phyloP scores from a whole-genome alignment of 2,797 vertebrate genomes.

The Gymnothorax reevesii region DNA sequence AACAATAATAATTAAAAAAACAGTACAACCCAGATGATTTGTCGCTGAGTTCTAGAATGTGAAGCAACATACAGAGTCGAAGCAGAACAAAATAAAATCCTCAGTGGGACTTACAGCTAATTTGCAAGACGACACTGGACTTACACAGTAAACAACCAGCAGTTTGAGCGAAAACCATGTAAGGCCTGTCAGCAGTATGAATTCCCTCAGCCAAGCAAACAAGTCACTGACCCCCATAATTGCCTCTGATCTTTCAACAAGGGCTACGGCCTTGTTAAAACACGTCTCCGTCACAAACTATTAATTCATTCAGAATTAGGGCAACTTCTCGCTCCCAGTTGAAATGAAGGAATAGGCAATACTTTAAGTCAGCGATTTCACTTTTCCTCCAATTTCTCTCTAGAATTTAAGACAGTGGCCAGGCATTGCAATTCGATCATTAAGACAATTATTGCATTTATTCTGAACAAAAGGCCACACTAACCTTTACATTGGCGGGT shows the following conservation, averaged over 20 bases:
- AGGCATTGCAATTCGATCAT: not conserved
- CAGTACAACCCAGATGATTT: not conserved
- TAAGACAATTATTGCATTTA: not conserved
- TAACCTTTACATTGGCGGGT: not conserved
- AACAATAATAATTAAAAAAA: not conserved
- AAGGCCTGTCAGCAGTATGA: not conserved
- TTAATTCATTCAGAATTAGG: constrained; percentile 6
- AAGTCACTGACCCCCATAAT: not conserved
- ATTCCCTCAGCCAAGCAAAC: not conserved
- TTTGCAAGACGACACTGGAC: not conserved
- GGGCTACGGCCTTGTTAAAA: not conserved
- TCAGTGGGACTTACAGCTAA: not conserved
- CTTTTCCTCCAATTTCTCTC: not conserved
- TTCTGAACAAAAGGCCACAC: not conserved
- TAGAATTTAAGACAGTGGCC: not conserved
- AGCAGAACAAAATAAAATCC: not conserved
- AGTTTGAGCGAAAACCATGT: not conserved
- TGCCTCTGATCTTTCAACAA: constrained; percentile 10
- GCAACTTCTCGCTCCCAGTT: not conserved
- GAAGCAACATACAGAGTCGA: not conserved
- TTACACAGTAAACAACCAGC: not conserved
- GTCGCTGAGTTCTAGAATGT: not conserved
- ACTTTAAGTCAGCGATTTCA: not conserved
- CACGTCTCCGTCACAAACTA: not conserved
- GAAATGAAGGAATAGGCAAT: not conserved